Percentiles rank a stretch among this genome's conserved stretches.
phyloP scores from a whole-genome alignment of 1,140 invertebrate species.

The Drosophila pseudoananassae region DNA sequence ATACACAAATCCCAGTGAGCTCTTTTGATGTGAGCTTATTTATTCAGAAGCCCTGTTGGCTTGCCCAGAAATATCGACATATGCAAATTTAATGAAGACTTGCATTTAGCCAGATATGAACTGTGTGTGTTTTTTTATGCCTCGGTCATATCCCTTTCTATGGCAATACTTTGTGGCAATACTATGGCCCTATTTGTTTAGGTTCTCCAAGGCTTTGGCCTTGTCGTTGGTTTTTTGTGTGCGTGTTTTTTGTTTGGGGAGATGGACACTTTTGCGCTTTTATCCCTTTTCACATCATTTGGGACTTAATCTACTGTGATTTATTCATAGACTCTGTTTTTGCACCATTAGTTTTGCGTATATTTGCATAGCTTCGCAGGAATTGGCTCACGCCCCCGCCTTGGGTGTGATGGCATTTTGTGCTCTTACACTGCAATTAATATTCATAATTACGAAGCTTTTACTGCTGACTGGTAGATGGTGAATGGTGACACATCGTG shows the following conservation, averaged over 20 bases:
- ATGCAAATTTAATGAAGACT: slow-evolving; percentile 53
- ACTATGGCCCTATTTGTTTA: slow-evolving; percentile 67
- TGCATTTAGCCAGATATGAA: slow-evolving; percentile 40
- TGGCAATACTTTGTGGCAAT: slow-evolving; percentile 17
- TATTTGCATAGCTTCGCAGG: slow-evolving; percentile 57
- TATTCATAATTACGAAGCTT: slow-evolving; percentile 67
- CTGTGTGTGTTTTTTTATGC: slow-evolving; percentile 21
- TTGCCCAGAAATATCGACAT: slow-evolving; percentile 38
- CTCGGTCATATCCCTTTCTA: slow-evolving; percentile 21
- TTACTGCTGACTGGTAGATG: slow-evolving; percentile 9
- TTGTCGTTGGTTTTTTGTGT: background rate
- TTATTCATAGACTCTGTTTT: slow-evolving; percentile 76
- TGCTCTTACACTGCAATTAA: slow-evolving; percentile 55
- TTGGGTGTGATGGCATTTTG: slow-evolving; percentile 17
- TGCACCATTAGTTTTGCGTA: slow-evolving; percentile 73
- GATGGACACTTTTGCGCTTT: slow-evolving; percentile 46
- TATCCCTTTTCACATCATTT: slow-evolving; percentile 76
- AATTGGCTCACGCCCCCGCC: slow-evolving; percentile 31
- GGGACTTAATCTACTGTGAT: slow-evolving; percentile 76
- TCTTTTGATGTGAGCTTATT: slow-evolving; percentile 7
- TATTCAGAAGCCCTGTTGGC: background rate
- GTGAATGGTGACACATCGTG: slow-evolving; percentile 11
- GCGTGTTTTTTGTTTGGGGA: slow-evolving; percentile 3
- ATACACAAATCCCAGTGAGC: background rate
- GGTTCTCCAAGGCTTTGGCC: slow-evolving; percentile 18